These are phyloP conservation scores for Sycophaga agraensis DNA, from an alignment of 1,140 invertebrate species.

Conservation along the genomic window DNA sequence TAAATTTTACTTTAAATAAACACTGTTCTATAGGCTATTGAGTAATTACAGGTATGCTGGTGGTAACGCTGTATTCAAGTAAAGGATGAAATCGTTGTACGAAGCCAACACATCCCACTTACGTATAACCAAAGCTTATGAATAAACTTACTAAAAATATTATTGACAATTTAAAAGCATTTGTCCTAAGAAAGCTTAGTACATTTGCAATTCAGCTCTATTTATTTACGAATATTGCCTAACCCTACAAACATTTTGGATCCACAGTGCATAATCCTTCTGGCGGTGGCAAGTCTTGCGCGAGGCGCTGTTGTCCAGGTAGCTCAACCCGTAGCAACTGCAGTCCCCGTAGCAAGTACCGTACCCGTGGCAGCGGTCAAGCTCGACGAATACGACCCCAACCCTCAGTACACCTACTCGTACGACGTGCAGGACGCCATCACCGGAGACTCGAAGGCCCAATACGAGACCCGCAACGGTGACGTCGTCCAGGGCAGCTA, in stretches of 20 bases:
- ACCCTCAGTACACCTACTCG: conserved; percentile 49
- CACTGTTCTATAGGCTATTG: no score
- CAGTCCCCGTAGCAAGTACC: conserved; percentile 28
- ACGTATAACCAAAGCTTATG: no score
- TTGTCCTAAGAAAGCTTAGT: no score
- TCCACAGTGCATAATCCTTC: conserved; percentile 45
- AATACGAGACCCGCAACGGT: conserved; percentile 65
- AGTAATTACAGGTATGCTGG: no score
- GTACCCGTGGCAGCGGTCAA: conserved; percentile 25
- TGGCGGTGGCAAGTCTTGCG: conserved; percentile 36
- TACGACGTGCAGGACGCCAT: conserved; percentile 52
- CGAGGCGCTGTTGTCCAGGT: conserved; percentile 37
- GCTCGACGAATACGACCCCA: conserved; percentile 45
- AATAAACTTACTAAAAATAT: no score
- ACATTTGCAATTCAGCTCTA: no score
- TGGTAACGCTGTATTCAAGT: no score
- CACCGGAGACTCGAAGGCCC: conserved; percentile 67
- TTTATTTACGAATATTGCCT: no score
- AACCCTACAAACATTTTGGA: conserved; percentile 36
- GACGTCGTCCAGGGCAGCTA: conserved; percentile 65
- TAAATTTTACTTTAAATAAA: no score
- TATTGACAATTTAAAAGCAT: no score
- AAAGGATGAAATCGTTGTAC: no score
- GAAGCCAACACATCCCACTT: no score
- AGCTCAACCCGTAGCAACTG: conserved; percentile 30